Percentiles rank a stretch among this genome's conserved stretches.
Evolutionary conservation across 1,140 invertebrate species (phyloP).

Genomic region (Caerostris darwini): DNA sequence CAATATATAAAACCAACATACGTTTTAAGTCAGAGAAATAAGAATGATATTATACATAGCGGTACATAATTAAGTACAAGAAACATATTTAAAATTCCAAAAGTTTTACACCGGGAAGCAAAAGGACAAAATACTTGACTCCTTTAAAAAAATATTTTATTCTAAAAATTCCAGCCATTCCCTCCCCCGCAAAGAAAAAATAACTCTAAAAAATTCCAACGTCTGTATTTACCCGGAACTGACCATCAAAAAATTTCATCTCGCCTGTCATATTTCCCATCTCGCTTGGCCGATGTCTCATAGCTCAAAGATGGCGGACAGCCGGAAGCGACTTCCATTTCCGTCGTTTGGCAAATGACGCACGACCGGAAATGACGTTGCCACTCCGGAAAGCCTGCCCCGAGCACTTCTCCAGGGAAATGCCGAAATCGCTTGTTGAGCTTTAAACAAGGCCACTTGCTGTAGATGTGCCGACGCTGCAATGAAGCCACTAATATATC

Average conservation of each 20-base stretch:
- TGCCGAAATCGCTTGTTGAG: slow-evolving; percentile 35
- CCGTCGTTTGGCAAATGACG: slow-evolving; percentile 71
- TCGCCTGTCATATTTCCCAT: slow-evolving; percentile 19
- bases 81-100: no score
- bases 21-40: no score
- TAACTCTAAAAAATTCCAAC: not conserved
- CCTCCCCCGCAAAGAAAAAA: not conserved
- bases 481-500: slow-evolving; percentile 16
- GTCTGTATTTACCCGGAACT: slow-evolving; percentile 42
- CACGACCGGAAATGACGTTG: slow-evolving; percentile 70
- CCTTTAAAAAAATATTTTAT: no score
- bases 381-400: slow-evolving; percentile 12
- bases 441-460: slow-evolving; percentile 1
- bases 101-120: no score
- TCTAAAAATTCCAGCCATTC: no score
- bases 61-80: no score
- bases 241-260: slow-evolving; percentile 58
- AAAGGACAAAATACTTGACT: no score
- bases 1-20: no score
- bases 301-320: slow-evolving; percentile 57
- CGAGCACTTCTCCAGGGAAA: slow-evolving; percentile 13
- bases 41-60: no score
- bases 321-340: slow-evolving; percentile 72
- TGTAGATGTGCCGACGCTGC: not conserved
- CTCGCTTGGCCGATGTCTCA: not conserved